Base-by-base conservation (phyloP, 2,888 invertebrate genomes). In the Eupithecia insigniata region DNA sequence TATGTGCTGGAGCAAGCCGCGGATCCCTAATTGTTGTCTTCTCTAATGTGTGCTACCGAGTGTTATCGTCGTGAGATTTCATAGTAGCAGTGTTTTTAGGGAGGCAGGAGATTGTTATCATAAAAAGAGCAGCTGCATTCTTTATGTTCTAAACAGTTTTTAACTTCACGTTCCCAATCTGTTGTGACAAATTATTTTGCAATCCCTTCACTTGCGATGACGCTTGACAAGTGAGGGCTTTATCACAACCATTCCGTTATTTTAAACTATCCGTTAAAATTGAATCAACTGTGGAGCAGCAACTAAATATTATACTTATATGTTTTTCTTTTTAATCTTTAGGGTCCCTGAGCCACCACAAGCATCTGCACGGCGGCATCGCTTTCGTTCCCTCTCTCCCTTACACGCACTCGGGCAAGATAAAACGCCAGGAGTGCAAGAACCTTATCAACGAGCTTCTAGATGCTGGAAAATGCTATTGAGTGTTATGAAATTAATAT, bases 301-400 rank as follows among this genome's bases (percentile, higher is more conserved):
- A 18, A 46, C 43, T 43, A 43, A 7, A 46, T 2, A 39, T 16
- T 4, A 34, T 7, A 36, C 36, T 2, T n/a, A n/a, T n/a, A n/a
- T n/a, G n/a, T n/a, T 0, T 51, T 10, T 22, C 1, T 22, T 51
- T 22, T 46, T 14, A 46, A 46, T 61, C 26, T 32, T 7, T 51
- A 66, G 66, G 12, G 46, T 30, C 43, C 32, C 46, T 66, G 66
- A 66, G 66, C 43, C 22, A 30, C 30, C 32, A 66, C 32, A 66
- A 51, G 51, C 66, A n/a, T 2, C 46, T 66, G n/a, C 30, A 51
- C 32, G 66, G 66, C 32, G 46, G 66, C 32, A 62, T 62, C 34
- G 61, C 34, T 8, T 62, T 62, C 34, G 61, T 62, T 3, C 4
- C 61, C 32, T n/a, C 43, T 30, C 30, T 66, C 30, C 66, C 66